phyloP scores from a whole-genome alignment of 2,113 vertebrate genomes.

The Sturnus vulgaris region DNA sequence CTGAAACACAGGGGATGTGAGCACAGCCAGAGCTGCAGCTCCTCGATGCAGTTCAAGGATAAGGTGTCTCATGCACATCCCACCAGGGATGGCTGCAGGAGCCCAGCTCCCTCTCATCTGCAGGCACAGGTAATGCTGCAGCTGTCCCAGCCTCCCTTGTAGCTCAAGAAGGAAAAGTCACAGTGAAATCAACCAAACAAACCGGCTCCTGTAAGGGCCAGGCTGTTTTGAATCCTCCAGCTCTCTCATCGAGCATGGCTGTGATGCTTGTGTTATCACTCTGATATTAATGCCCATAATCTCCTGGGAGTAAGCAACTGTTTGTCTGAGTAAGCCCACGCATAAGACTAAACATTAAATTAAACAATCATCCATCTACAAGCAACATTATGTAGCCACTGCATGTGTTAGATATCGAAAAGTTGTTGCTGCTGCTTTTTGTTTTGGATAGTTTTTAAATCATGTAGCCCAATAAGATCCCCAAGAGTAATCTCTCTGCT shows the following conservation, averaged over 20 bases:
- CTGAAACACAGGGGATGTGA: neutral
- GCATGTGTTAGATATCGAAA: conserved; percentile 51
- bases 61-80: neutral
- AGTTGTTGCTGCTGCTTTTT: conserved; percentile 50
- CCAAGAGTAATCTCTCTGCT: conserved; percentile 62
- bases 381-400: conserved; percentile 49
- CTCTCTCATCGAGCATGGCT: conserved; percentile 40
- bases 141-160: neutral
- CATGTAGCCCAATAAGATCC: conserved; percentile 71
- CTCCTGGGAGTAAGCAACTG: conserved; percentile 49
- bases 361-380: conserved; percentile 59
- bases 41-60: neutral
- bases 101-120: neutral
- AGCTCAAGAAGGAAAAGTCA: neutral
- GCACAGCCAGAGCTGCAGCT: neutral
- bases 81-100: neutral
- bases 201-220: conserved; percentile 36
- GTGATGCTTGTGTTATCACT: conserved; percentile 58
- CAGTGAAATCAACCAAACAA: neutral
- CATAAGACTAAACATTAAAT: conserved; percentile 65
- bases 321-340: conserved; percentile 67
- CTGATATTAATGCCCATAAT: conserved; percentile 72
- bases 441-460: conserved; percentile 65
- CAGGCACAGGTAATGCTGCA: neutral
- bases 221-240: conserved; percentile 44